Conservation (phyloP, 2,797 vertebrate genomes). For the Alca torda region DNA sequence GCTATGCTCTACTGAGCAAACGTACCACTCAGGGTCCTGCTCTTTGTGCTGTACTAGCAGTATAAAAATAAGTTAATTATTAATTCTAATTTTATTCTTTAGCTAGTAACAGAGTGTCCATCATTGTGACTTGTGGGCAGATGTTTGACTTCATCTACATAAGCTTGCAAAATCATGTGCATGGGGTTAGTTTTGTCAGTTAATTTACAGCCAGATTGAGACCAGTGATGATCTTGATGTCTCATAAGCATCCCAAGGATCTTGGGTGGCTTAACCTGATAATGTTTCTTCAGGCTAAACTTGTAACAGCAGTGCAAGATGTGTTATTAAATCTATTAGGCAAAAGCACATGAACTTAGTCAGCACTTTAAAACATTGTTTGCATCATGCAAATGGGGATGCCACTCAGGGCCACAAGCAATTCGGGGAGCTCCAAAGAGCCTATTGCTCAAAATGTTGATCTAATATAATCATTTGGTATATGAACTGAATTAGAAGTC, state of each 20-base stretch:
- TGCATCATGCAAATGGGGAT: background rate
- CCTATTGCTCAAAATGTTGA: background rate
- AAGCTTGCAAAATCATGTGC: background rate
- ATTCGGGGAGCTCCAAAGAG: background rate
- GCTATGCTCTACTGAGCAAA: background rate
- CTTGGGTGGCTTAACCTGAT: background rate
- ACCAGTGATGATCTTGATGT: background rate
- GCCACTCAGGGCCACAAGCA: background rate
- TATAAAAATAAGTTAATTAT: background rate
- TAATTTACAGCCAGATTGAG: background rate
- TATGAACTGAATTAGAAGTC: background rate
- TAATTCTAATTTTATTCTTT: background rate
- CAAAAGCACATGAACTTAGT: background rate
- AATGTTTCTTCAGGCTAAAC: background rate
- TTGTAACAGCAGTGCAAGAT: background rate
- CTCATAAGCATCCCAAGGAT: background rate
- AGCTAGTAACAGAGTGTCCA: background rate
- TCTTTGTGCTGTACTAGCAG: background rate
- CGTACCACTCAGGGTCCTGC: accelerated
- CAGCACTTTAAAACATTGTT: background rate
- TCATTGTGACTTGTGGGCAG: background rate
- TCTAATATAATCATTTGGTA: background rate
- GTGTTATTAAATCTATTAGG: background rate
- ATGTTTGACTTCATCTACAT: background rate
- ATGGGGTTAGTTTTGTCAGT: background rate